These are phyloP conservation scores for Callospermophilus lateralis DNA, from an alignment of 2,113 vertebrate species.

Conservation along the genomic window DNA sequence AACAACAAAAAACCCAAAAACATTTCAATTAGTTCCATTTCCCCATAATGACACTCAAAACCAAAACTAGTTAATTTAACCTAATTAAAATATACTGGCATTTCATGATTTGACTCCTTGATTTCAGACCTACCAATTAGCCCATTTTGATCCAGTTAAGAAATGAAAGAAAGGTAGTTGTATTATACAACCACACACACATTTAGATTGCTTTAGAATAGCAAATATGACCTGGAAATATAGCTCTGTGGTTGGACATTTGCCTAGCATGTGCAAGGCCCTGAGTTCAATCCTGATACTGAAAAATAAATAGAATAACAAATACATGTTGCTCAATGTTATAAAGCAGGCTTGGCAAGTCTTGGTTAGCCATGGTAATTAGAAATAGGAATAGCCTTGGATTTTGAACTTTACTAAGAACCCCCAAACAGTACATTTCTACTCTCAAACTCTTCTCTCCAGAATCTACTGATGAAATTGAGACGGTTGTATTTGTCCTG, in stretches of 20 bases:
- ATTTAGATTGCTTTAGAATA: constrained; percentile 16
- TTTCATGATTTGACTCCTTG: constrained; percentile 27
- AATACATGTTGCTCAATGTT: neutral
- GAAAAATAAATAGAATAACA: constrained; percentile 1
- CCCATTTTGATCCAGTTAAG: constrained; percentile 38
- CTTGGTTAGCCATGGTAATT: neutral
- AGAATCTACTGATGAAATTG: neutral
- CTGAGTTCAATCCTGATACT: too few species aligned
- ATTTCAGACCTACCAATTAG: constrained; percentile 39
- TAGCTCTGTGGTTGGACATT: too few species aligned
- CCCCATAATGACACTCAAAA: neutral
- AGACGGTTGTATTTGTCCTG: neutral
- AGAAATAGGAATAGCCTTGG: constrained; percentile 33
- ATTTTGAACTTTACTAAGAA: constrained; percentile 35
- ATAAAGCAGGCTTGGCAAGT: neutral
- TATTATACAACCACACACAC: neutral
- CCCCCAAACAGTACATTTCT: neutral
- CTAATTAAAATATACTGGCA: neutral
- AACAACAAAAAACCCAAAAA: too few species aligned
- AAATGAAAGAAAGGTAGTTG: neutral
- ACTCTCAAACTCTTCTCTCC: constrained; percentile 4
- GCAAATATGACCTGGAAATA: neutral
- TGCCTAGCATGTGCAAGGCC: too few species aligned
- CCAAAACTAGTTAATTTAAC: neutral
- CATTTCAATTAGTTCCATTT: constrained; percentile 25